A percentile compares a stretch with the other conserved stretches of the same genome.
These are phyloP conservation scores for Geotrupes spiniger DNA, from an alignment of 2,888 invertebrate genomes.

Conservation along the genomic window DNA sequence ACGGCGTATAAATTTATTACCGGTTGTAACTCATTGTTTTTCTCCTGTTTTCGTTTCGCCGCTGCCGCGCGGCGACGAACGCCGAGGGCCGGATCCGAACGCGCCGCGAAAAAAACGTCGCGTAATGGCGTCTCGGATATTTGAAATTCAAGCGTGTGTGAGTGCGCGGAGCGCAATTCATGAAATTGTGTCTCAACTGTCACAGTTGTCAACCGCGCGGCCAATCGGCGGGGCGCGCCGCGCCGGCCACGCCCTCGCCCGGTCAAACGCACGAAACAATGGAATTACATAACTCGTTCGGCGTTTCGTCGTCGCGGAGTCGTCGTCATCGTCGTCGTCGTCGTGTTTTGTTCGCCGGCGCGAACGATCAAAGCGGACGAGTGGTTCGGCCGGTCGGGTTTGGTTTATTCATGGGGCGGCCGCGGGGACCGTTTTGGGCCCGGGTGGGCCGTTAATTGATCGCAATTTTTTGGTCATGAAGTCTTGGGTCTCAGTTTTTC, in stretches of 20 bases:
- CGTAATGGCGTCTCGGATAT: constrained; percentile 37
- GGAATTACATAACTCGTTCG: constrained; percentile 30
- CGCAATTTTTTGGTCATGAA: too few relatives aligned
- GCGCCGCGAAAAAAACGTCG: constrained; percentile 21
- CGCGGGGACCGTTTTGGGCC: too few relatives aligned
- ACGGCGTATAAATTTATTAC: constrained; percentile 6
- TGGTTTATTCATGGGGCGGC: too few relatives aligned
- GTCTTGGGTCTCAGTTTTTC: too few relatives aligned
- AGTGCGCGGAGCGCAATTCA: constrained; percentile 28
- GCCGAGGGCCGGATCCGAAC: not conserved
- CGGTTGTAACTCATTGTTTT: constrained; percentile 10
- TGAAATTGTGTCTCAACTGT: constrained; percentile 33
- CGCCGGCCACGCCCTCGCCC: constrained; percentile 39
- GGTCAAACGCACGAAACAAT: constrained; percentile 41
- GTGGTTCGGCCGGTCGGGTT: too few relatives aligned
- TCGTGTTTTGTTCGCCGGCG: too few relatives aligned
- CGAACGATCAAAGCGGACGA: too few relatives aligned
- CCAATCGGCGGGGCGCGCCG: constrained; percentile 36
- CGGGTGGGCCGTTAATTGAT: too few relatives aligned
- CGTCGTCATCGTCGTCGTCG: too few relatives aligned
- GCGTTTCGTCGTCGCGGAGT: too few relatives aligned
- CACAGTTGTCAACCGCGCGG: constrained; percentile 38
- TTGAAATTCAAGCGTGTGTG: constrained; percentile 36
- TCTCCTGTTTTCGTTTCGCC: not conserved
- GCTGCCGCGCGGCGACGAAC: not conserved